Base-by-base conservation (phyloP, 2,113 vertebrate species). In the Ceyx melanurus region DNA sequence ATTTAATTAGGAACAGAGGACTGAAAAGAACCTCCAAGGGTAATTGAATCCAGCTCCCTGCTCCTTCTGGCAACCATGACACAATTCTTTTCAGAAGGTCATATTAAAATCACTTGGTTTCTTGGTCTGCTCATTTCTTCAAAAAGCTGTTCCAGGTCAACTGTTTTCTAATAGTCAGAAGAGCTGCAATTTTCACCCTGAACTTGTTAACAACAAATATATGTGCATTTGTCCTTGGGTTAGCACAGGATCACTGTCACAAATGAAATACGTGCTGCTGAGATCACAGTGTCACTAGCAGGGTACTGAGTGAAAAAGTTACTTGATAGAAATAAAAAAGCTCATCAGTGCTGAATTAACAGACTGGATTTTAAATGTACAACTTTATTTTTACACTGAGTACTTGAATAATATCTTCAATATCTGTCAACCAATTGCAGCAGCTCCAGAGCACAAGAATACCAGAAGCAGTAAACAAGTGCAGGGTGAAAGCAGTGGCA, bases 11-110 rank as follows among this genome's bases (percentile, higher is more conserved):
- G 72, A 83, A 19, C 60, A 82, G 72, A 82, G 51, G 33, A 42
- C 51, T 77, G 68, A 66, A 70, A 86, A 58, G 42, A 82, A 80
- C 64, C 64, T 91, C 75, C 71, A 80, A 62, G 67, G 71, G 82
- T 91, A 95, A 95, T 3, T 80, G 90, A 95, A 95, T 88, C 79
- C 88, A 83, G 88, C 37, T 79, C 82, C 85, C 62, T 73, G 60
- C 88, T 88, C 56, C 71, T 91, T 16, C 51, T 91, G 60, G 67
- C 87, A 94, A 18, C 31, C 51, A 22, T 0, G 37, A 46, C 74
- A 88, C 58, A 28, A 46, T 66, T 65, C 48, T 85, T 90, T 91
- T 66, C 6, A 3, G 78, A 95, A 95, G 93, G 94, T 95, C 93
- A 77, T 37, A 82, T 53, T 67, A 70, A 94, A 95, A 94, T 76